Evolutionary conservation across 1,140 invertebrate species (phyloP), one percentile per base, ranked within the genome.

Genomic region (Sycophila sp.): DNA sequence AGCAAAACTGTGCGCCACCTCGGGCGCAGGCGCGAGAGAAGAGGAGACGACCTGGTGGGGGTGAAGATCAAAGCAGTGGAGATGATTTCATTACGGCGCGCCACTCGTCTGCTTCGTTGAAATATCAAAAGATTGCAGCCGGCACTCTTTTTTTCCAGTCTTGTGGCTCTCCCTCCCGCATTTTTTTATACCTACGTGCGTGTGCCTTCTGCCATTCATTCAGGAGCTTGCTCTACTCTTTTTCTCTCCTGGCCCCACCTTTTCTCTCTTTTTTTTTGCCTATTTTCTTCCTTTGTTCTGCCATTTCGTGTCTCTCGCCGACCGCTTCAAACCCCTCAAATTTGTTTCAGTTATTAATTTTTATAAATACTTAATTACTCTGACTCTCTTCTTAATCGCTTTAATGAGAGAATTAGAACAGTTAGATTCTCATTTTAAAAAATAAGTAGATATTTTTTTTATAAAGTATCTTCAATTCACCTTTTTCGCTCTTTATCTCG

Each of bases 31-130:
- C 49, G 34, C 24, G 53, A 68, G 38, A 69, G 56, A 59, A 67
- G 75, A 75, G 73, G 75, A 65, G 69, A 19, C 40, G 47, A 47
- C 59, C 64, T 69, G 56, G 74, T 72, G 65, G 73, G 74, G 75
- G 71, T 76, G 74, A 81, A 85, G 85, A 86, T 86, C 85, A 86
- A 86, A 86, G 85, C 77, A 76, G 74, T 79, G 78, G 77, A 81
- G 81, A 85, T 86, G 80, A 86, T 85, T 85, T 85, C 82, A 86
- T 86, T 86, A 86, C 76, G 78, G 80, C 81, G 79, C 79, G 80
- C 78, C 79, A 81, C 81, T 85, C 78, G 79, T 81, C 78, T 80
- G 77, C 79, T 83, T 75, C 77, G 79, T 80, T 83, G 80, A 83
- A 84, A 85, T 86, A 85, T 86, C 81, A 86, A 81, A 85, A 84